Conservation (phyloP, 2,797 vertebrate species). For the Molossus molossus region DNA sequence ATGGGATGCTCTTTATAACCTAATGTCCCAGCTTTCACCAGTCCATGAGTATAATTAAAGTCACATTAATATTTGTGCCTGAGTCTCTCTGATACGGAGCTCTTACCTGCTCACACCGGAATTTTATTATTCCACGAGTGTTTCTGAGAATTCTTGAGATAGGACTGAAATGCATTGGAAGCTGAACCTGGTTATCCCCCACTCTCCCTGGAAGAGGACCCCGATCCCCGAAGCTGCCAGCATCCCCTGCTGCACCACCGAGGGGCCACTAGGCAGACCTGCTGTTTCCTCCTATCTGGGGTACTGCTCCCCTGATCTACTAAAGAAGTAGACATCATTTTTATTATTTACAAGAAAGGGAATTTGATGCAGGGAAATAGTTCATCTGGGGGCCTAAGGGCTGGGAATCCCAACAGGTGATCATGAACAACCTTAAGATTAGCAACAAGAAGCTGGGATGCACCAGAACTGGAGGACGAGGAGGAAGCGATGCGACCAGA, state of each 20-base stretch:
- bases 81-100: not conserved
- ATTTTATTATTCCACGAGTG: not conserved
- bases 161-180: not conserved
- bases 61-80: conserved; percentile 5
- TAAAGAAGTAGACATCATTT: not conserved
- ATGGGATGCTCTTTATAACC: not conserved
- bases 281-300: not conserved
- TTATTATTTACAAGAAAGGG: not conserved
- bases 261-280: not conserved
- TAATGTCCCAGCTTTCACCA: not conserved
- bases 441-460: not conserved
- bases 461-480: not conserved
- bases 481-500: not conserved
- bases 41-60: not conserved
- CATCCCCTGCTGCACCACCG: not conserved
- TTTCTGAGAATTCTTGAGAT: not conserved
- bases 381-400: not conserved
- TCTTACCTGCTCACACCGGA: not conserved
- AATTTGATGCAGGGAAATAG: not conserved
- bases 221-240: not conserved
- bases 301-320: not conserved
- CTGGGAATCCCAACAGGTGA: not conserved
- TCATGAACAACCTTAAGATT: not conserved
- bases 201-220: not conserved
- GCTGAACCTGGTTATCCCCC: not conserved